Conservation (phyloP, 2,888 invertebrate species). For the Pocota personata region DNA sequence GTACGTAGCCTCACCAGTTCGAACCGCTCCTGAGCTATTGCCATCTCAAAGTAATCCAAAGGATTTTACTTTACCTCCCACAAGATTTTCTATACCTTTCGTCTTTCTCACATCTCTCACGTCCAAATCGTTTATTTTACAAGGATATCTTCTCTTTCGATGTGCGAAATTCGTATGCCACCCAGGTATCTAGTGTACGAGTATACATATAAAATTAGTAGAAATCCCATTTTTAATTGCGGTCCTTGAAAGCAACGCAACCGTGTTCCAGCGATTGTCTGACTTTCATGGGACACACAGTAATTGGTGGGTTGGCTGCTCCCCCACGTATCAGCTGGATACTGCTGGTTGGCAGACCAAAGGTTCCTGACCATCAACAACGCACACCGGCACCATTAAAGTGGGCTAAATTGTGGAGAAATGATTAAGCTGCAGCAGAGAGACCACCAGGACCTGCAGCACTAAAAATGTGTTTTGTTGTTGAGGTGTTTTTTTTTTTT, state of each 20-base stretch:
- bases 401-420: conserved; percentile 40
- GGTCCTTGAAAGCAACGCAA: conserved; percentile 33
- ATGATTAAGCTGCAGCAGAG: conserved; percentile 55
- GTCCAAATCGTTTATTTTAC: background rate
- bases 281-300: conserved; percentile 53
- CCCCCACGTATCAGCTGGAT: conserved; percentile 12
- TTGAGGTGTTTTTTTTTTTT: background rate
- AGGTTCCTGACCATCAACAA: conserved; percentile 27
- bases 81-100: background rate
- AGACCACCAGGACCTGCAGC: conserved; percentile 21
- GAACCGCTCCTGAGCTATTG: background rate
- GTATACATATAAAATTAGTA: conserved; percentile 29
- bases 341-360: conserved; percentile 17
- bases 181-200: background rate
- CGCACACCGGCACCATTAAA: conserved; percentile 23
- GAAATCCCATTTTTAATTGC: conserved; percentile 59
- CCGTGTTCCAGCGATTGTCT: conserved; percentile 18
- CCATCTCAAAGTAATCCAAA: conserved; percentile 4
- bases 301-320: conserved; percentile 50
- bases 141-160: background rate
- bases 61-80: background rate
- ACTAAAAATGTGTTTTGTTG: conserved; percentile 20
- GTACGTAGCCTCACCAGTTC: background rate
- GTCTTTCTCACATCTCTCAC: background rate
- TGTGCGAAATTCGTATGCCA: conserved; percentile 28